Evolutionary conservation across 2,888 invertebrate genomes (phyloP).

Genomic region (Teleogryllus oceanicus): DNA sequence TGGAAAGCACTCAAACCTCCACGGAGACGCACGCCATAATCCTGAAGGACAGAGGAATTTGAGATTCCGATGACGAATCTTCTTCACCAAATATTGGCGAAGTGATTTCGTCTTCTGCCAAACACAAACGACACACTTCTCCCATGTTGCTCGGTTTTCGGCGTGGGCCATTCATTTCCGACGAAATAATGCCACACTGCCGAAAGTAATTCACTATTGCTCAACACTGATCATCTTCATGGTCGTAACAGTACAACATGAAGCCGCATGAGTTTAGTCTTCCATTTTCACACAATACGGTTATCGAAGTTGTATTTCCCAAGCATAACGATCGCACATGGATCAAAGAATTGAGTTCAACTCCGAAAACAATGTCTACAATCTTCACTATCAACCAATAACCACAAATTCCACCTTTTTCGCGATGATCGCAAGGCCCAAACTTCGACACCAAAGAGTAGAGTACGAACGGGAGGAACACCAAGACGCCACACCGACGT

Average conservation of each 20-base stretch:
- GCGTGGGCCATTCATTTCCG: constrained; percentile 5
- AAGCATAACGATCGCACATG: too few species aligned
- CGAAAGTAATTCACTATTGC: background rate
- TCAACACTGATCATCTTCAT: background rate
- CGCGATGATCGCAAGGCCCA: background rate
- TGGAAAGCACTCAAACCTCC: constrained; percentile 54
- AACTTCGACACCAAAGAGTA: constrained; percentile 3
- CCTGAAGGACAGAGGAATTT: constrained; percentile 56
- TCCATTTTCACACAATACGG: too few species aligned
- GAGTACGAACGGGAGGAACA: background rate
- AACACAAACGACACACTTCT: constrained; percentile 59
- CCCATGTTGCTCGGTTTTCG: constrained; percentile 27
- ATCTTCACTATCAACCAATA: too few species aligned
- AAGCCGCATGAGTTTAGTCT: background rate
- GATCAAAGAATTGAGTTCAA: too few species aligned
- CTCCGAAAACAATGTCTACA: too few species aligned
- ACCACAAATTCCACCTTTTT: background rate
- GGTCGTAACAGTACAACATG: background rate
- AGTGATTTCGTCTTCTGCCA: constrained; percentile 59
- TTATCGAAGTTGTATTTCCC: too few species aligned
- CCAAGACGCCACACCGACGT: background rate
- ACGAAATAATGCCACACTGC: background rate
- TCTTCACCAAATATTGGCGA: constrained; percentile 57
- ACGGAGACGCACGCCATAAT: constrained; percentile 64
- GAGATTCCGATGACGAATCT: constrained; percentile 48